Evolutionary conservation across 1,140 invertebrate genomes (phyloP).

Genomic region (Penaeus indicus): DNA sequence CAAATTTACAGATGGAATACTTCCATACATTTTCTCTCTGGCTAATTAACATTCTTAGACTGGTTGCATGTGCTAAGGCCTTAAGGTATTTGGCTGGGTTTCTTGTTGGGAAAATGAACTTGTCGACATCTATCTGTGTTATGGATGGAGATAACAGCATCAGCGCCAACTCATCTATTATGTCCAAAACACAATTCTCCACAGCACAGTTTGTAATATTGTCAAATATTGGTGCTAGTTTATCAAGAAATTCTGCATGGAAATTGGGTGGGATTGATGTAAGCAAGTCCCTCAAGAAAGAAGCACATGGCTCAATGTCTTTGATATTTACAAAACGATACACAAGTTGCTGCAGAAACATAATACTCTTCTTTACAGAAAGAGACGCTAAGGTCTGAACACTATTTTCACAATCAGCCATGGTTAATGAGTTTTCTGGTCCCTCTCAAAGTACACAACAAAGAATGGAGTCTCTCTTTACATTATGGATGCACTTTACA

Average conservation of each 20-base stretch:
- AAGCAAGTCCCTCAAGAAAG: constrained; percentile 27
- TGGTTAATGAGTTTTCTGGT: not conserved
- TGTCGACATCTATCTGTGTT: constrained; percentile 45
- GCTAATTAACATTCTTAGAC: constrained; percentile 24
- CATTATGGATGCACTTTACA: not conserved
- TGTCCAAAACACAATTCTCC: constrained; percentile 15
- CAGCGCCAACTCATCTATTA: constrained; percentile 44
- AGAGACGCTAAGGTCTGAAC: constrained; percentile 26
- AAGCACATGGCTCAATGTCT: constrained; percentile 21
- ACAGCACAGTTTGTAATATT: constrained; percentile 6
- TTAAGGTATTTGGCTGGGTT: constrained; percentile 48
- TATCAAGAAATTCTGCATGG: constrained; percentile 47
- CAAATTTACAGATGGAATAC: constrained; percentile 32
- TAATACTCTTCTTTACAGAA: constrained; percentile 16
- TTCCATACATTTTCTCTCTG: constrained; percentile 46
- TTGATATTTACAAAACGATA: constrained; percentile 13
- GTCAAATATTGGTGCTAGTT: constrained; percentile 49
- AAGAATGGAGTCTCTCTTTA: not conserved
- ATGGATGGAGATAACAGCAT: constrained; percentile 46
- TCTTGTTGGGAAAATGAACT: constrained; percentile 48
- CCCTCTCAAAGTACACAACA: not conserved
- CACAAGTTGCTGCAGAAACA: constrained; percentile 6
- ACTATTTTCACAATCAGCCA: constrained; percentile 35
- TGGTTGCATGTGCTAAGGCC: constrained; percentile 28
- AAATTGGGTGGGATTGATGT: constrained; percentile 43